phyloP scores from a whole-genome alignment of 1,140 invertebrate genomes.

The Heliconius hermathena region DNA sequence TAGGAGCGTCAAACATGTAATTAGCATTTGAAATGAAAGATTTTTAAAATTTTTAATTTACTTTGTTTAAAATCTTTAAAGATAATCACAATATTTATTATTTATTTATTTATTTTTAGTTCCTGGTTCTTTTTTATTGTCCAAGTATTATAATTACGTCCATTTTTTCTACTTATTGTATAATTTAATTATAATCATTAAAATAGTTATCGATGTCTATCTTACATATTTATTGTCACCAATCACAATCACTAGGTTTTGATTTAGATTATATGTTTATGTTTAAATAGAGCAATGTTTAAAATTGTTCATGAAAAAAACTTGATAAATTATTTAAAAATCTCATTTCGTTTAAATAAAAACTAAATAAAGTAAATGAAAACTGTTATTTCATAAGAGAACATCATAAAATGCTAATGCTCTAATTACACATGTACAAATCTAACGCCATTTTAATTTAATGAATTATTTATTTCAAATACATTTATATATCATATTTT shows the following conservation, averaged over 20 bases:
- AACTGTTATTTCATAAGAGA: neutral
- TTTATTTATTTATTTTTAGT: too few species aligned
- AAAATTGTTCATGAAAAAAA: neutral
- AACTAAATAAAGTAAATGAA: too few species aligned
- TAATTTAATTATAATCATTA: neutral
- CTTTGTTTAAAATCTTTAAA: too few species aligned
- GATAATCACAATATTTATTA: too few species aligned
- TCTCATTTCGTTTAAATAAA: too few species aligned
- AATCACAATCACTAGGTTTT: neutral
- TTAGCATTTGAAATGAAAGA: neutral
- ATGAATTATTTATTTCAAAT: neutral
- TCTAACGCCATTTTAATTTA: neutral
- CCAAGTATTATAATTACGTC: neutral
- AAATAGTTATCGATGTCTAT: neutral
- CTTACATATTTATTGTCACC: conserved; percentile 2
- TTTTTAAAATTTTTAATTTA: neutral
- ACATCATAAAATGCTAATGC: neutral
- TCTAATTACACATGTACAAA: neutral
- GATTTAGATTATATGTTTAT: neutral
- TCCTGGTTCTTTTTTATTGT: too few species aligned
- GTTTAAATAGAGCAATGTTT: neutral
- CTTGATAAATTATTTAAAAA: too few species aligned
- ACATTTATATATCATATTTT: neutral
- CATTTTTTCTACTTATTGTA: neutral
- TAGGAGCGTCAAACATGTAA: neutral